Conservation (phyloP, 1,140 invertebrate genomes). For the Anthonomus grandis region DNA sequence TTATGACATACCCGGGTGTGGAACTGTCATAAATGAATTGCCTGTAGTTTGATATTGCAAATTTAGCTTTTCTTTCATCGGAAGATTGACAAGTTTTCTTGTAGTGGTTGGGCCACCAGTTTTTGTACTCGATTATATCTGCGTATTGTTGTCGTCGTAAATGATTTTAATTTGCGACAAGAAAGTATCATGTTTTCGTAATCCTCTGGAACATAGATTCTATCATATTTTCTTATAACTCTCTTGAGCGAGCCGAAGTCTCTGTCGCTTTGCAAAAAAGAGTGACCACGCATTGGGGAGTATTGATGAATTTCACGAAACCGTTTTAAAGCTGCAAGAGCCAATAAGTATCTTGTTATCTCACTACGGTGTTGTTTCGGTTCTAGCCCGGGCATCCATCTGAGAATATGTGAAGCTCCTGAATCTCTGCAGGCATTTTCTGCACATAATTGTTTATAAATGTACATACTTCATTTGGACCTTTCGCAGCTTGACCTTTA, state of each 20-base stretch:
- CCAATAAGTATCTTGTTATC: slow-evolving; percentile 38
- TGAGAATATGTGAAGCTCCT: slow-evolving; percentile 34
- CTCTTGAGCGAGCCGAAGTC: slow-evolving; percentile 40
- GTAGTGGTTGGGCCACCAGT: no score
- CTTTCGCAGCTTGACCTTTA: slow-evolving; percentile 18
- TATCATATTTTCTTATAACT: slow-evolving; percentile 26
- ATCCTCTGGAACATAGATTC: slow-evolving; percentile 33
- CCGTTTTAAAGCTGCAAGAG: slow-evolving; percentile 22
- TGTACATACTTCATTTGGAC: slow-evolving; percentile 20
- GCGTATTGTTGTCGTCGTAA: no score
- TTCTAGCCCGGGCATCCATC: slow-evolving; percentile 38
- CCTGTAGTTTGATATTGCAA: no score
- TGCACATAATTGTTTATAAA: slow-evolving; percentile 16
- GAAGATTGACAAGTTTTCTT: no score
- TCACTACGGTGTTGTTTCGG: no score
- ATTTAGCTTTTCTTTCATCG: no score
- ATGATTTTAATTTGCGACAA: slow-evolving; percentile 27
- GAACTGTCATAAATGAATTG: no score
- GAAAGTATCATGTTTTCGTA: slow-evolving; percentile 30
- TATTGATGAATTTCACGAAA: slow-evolving; percentile 38
- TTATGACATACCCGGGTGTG: no score
- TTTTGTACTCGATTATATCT: no score
- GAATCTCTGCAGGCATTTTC: slow-evolving; percentile 22
- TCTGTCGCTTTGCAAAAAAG: slow-evolving; percentile 42
- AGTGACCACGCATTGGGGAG: slow-evolving; percentile 42